Evolutionary conservation across 2,797 vertebrate species (phyloP), one percentile per base, ranked within the genome.

Genomic region (Amblyopsis hoosieri): DNA sequence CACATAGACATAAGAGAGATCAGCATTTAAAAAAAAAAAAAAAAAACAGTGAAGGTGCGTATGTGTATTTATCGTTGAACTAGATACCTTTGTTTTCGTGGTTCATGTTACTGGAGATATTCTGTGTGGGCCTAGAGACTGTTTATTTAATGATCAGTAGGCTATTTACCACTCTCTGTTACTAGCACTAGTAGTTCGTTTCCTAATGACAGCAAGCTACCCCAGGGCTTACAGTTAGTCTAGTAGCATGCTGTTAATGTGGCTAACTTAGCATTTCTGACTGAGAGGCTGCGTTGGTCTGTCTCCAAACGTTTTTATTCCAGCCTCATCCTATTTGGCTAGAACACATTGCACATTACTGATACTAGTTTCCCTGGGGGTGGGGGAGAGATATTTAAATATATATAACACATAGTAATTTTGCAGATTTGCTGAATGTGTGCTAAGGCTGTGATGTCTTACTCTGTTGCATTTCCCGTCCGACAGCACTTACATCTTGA

Each of bases 401-500:
- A 37, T 37, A 37, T 37, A 37, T 23, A 23, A 23, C 23, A 8
- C 8, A 3, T 37, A 6, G 6, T 8, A 1, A 37, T 37, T 37
- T 37, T 1, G 33, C 33, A 37, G 6, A 37, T 37, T 37, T 37
- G 33, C 33, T 37, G 8, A 8, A 37, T 37, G 33, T 37, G 33
- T 8, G 4, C 3, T 37, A 37, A 5, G 23, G 23, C 33, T 9
- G 4, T 31, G 23, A 7, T 33, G 29, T 3, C n/a, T 7, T 33
- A 14, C 37, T 55, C 51, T 53, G 17, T 53, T 10, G 15, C 19
- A 19, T 59, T 29, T 48, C 47, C 42, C n/a, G 33, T 45, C 29
- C n/a, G 37, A 62, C 15, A 50, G 58, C 29, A 11, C 57, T 68
- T 2, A 52, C 45, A 12, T 71, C 72, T 65, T 58, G 67, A 61